These are phyloP conservation scores for Hyphantria cunea DNA, from an alignment of 1,140 invertebrate genomes.

Conservation along the genomic window DNA sequence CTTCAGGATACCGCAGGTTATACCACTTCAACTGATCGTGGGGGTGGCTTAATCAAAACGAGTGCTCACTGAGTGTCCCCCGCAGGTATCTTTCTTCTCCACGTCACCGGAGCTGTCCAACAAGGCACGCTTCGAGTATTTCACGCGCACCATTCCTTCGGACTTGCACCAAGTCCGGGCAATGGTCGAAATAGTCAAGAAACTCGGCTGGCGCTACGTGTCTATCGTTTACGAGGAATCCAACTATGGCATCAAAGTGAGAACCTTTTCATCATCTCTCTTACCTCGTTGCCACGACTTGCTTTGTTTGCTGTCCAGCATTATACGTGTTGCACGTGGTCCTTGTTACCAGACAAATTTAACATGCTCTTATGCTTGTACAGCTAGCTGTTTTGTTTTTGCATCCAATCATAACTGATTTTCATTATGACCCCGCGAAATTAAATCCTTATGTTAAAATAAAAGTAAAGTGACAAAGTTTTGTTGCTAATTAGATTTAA, in stretches of 20 bases:
- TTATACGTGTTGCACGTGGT: no score
- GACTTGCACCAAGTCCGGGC: slow-evolving; percentile 97
- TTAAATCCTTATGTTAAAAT: no score
- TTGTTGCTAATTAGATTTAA: no score
- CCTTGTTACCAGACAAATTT: no score
- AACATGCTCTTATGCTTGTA: no score
- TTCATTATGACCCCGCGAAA: no score
- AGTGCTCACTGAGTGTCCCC: slow-evolving; percentile 30
- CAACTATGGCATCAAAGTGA: slow-evolving; percentile 97
- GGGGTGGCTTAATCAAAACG: not conserved
- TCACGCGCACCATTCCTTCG: slow-evolving; percentile 96
- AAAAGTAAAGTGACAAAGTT: no score
- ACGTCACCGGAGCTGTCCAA: slow-evolving; percentile 97
- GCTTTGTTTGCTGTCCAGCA: no score
- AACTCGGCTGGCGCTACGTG: slow-evolving; percentile 95
- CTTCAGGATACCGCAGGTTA: slow-evolving; percentile 56
- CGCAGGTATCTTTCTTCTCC: slow-evolving; percentile 97
- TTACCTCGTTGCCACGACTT: no score
- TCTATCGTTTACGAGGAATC: slow-evolving; percentile 98
- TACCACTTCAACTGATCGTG: not conserved
- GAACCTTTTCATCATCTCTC: no score
- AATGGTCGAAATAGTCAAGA: slow-evolving; percentile 98
- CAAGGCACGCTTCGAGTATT: slow-evolving; percentile 97
- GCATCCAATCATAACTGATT: no score
- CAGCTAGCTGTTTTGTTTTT: no score